A percentile compares a stretch with the other conserved stretches of the same genome.
These are phyloP conservation scores for Sardina pilchardus DNA, from an alignment of 2,113 vertebrate species.

Conservation along the genomic window DNA sequence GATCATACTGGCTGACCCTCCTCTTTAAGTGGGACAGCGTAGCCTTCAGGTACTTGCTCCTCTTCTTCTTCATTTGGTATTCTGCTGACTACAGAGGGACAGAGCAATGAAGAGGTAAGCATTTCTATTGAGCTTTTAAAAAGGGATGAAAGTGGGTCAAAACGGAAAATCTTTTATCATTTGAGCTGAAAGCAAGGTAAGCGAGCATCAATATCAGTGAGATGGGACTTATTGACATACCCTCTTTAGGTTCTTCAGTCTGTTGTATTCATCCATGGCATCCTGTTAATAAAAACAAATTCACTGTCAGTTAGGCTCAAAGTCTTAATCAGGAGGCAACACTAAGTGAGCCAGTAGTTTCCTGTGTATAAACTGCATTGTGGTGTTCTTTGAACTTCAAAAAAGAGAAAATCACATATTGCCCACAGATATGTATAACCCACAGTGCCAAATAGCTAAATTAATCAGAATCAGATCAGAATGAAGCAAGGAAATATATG, in stretches of 20 bases:
- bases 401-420: too few relatives aligned
- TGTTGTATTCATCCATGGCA: constrained; percentile 71
- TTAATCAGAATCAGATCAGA: too few relatives aligned
- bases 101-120: constrained; percentile 3
- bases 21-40: constrained; percentile 85
- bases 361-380: too few relatives aligned
- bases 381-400: too few relatives aligned
- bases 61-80: constrained; percentile 79
- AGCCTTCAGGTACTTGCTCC: constrained; percentile 76
- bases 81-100: constrained; percentile 73
- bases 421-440: too few relatives aligned
- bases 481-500: too few relatives aligned
- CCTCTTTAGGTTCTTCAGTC: constrained; percentile 73
- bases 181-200: not conserved
- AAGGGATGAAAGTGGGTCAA: not conserved
- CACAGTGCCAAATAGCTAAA: too few relatives aligned
- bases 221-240: constrained; percentile 54
- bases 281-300: constrained; percentile 58
- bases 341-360: not conserved
- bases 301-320: not conserved
- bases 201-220: not conserved
- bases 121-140: not conserved
- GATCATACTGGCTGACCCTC: constrained; percentile 84
- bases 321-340: not conserved
- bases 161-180: not conserved